Base-by-base conservation (phyloP, 2,113 vertebrate species). In the Delphinapterus leucas region DNA sequence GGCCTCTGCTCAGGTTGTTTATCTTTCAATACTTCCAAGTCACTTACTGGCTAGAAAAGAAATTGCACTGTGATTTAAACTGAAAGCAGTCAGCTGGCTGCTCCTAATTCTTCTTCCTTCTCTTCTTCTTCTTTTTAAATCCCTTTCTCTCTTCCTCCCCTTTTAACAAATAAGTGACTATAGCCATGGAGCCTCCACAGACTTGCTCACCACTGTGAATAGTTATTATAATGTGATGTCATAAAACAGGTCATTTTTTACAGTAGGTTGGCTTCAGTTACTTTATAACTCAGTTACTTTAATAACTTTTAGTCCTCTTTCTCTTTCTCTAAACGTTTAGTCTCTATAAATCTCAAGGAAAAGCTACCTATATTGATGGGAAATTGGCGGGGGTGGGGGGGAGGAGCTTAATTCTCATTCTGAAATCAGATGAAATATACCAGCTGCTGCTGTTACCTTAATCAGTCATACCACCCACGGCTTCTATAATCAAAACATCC, bases 21-120 rank as follows among this genome's bases (percentile, higher is more conserved):
- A 98, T 98, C 98, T 98, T 98, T 94, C 98, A 97, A 90, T 96
- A 97, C 94, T 98, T 98, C 98, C 96, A 96, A 98, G 98, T 98
- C 97, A 98, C 97, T 98, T 97, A 97, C 89, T 95, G 96, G 97
- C 97, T 97, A 98, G 98, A 97, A 98, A 93, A 97, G 98, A 98
- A 98, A 98, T 91, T 94, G 97, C 98, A 96, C 86, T 0, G 36
- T 95, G 96, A 98, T 97, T 98, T 98, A 98, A 98, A 98, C 97
- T 84, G 95, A 98, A 98, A 98, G 98, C 94, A 87, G 80, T 96
- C 89, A 20, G 96, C 79, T 95, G 93, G 33, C 94, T 90, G 92
- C 14, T 91, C 49, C 73, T 87, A 53, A 38, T 68, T 80, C 67
- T 23, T 83, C 86, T 87, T 97, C 86, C 84, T 84, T 93, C 82